A percentile compares a stretch with the other conserved stretches of the same genome.
Evolutionary conservation across 2,888 invertebrate species (phyloP).

Genomic region (Trachelus troglodyta): DNA sequence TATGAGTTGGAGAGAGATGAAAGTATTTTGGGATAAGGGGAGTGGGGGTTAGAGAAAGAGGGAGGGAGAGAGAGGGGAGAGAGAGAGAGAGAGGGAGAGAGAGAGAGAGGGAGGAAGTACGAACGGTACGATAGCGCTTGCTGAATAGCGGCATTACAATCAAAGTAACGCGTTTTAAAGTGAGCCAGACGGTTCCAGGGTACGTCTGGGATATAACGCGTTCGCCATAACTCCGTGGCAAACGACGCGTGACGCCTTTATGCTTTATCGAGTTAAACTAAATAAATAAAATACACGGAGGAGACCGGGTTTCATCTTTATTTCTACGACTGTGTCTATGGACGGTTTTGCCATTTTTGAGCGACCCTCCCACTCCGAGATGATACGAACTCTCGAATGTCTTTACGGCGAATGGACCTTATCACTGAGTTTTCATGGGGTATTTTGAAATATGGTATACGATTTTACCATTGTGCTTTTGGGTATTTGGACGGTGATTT

Average conservation of each 20-base stretch:
- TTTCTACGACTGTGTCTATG: not conserved
- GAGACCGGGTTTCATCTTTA: not conserved
- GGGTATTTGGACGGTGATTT: no score
- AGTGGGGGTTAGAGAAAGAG: not conserved
- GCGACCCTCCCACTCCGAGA: not conserved
- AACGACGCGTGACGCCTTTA: slow-evolving; percentile 49
- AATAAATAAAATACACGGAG: slow-evolving; percentile 39
- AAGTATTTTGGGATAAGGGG: slow-evolving; percentile 25
- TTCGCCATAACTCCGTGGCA: slow-evolving; percentile 43
- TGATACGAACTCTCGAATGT: no score
- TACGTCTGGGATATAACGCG: slow-evolving; percentile 30
- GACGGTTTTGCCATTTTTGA: no score
- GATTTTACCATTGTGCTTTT: no score
- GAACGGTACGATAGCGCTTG: slow-evolving; percentile 39
- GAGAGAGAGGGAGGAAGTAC: slow-evolving; percentile 25
- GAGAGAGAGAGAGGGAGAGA: slow-evolving; percentile 16
- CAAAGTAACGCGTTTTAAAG: slow-evolving; percentile 58
- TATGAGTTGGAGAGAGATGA: slow-evolving; percentile 28
- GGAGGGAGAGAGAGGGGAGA: slow-evolving; percentile 5
- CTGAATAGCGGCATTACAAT: slow-evolving; percentile 52
- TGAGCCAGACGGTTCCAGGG: slow-evolving; percentile 47
- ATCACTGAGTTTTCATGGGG: no score
- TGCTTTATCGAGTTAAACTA: slow-evolving; percentile 46
- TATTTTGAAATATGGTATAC: no score
- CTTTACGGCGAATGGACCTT: no score